Conservation (phyloP, 2,113 vertebrate genomes). For the Perccottus glenii region DNA sequence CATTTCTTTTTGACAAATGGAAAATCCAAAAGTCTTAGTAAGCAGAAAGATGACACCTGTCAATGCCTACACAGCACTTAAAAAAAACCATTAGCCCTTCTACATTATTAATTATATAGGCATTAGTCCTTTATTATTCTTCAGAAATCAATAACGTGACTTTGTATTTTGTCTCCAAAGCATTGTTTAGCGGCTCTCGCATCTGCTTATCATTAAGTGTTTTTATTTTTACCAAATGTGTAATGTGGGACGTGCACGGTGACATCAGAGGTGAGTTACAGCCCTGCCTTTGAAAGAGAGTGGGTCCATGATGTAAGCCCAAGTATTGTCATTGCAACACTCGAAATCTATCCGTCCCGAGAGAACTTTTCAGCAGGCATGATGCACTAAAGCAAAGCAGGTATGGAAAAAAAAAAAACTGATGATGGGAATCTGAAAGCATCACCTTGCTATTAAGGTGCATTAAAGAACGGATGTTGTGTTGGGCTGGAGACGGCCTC, state of each 20-base stretch:
- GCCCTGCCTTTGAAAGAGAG: conserved; percentile 27
- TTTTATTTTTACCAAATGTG: not conserved
- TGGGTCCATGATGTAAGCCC: conserved; percentile 50
- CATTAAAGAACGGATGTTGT: not conserved
- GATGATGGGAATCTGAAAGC: not conserved
- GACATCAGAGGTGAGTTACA: conserved; percentile 43
- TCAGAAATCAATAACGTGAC: not conserved
- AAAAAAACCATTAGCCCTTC: not conserved
- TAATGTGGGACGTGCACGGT: conserved; percentile 13
- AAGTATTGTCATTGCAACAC: conserved; percentile 29
- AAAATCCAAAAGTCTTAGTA: not conserved
- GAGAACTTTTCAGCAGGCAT: not conserved
- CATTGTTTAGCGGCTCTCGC: not conserved
- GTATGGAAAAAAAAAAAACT: conserved; percentile 1
- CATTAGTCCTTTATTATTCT: conserved; percentile 1
- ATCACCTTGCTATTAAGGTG: not conserved
- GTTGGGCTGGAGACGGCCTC: not conserved
- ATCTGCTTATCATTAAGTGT: not conserved
- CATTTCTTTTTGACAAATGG: not conserved
- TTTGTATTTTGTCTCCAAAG: not conserved
- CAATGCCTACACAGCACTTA: conserved; percentile 6
- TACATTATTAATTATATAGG: not conserved
- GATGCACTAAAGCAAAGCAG: not conserved
- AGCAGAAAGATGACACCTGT: conserved; percentile 7
- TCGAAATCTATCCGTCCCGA: not conserved